phyloP scores from a whole-genome alignment of 2,113 vertebrate genomes.

The Alethe diademata region DNA sequence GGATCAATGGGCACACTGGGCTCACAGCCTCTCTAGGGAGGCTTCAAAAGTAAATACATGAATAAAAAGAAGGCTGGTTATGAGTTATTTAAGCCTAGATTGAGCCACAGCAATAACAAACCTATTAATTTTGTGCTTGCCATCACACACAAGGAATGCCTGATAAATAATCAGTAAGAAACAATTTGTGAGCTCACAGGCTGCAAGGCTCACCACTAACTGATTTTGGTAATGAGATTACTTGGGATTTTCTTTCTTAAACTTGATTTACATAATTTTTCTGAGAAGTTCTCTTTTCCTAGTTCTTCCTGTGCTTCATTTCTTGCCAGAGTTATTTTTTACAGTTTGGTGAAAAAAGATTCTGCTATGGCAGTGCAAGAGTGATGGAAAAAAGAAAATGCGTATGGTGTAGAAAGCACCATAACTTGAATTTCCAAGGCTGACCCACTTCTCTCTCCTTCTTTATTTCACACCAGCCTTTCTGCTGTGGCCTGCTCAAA shows the following conservation, averaged over 20 bases:
- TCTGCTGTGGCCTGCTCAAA: neutral
- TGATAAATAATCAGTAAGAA: neutral
- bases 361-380: neutral
- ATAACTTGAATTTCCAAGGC: neutral
- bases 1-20: neutral
- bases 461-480: neutral
- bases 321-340: neutral
- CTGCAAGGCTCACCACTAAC: neutral
- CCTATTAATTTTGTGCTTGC: neutral
- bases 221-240: neutral
- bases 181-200: accelerated
- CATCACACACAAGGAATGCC: neutral
- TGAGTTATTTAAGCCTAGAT: neutral
- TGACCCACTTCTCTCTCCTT: neutral
- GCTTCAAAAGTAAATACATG: neutral
- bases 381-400: neutral
- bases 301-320: neutral
- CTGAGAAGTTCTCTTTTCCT: neutral
- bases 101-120: neutral
- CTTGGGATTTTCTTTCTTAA: neutral
- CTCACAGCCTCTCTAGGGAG: neutral
- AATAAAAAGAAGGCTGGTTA: neutral
- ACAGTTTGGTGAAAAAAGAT: neutral
- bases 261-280: neutral
- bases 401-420: neutral